These are phyloP conservation scores for Microctonus aethiopoides DNA, from an alignment of 2,888 invertebrate genomes.

Conservation along the genomic window DNA sequence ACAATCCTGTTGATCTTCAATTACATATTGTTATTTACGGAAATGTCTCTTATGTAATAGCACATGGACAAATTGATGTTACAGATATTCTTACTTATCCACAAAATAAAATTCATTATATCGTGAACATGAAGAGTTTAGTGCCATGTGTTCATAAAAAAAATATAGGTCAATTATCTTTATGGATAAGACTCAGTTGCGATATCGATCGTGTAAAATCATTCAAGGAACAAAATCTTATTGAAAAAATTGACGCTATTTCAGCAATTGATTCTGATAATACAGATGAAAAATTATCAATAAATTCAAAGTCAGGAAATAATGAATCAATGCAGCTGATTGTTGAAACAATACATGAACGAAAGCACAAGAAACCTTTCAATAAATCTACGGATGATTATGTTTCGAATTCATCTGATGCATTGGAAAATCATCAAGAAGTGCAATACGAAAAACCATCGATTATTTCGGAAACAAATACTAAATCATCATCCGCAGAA, in stretches of 20 bases:
- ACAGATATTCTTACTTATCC: conserved; percentile 58
- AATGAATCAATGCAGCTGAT: too few species aligned
- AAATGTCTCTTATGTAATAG: conserved; percentile 41
- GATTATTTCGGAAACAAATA: background rate
- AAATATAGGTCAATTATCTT: conserved; percentile 54
- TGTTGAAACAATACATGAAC: too few species aligned
- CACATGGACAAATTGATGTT: conserved; percentile 51
- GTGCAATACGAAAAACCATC: background rate
- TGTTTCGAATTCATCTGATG: background rate
- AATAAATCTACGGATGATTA: too few species aligned
- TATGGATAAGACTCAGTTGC: conserved; percentile 57
- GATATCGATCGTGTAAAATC: conserved; percentile 48
- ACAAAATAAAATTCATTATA: conserved; percentile 56
- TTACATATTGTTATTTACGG: conserved; percentile 47
- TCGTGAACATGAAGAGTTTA: conserved; percentile 49
- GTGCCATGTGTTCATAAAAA: conserved; percentile 39
- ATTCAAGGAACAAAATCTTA: conserved; percentile 45
- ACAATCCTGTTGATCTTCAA: conserved; percentile 45
- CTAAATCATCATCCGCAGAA: background rate
- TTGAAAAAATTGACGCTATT: conserved; percentile 8
- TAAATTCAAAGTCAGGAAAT: too few species aligned
- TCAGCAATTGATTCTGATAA: too few species aligned
- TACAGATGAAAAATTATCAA: too few species aligned
- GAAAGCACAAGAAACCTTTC: too few species aligned
- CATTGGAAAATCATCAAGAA: background rate